A percentile compares a stretch with the other conserved stretches of the same genome.
These are phyloP conservation scores for Psittacula echo DNA, from an alignment of 2,797 vertebrate genomes.

Conservation along the genomic window DNA sequence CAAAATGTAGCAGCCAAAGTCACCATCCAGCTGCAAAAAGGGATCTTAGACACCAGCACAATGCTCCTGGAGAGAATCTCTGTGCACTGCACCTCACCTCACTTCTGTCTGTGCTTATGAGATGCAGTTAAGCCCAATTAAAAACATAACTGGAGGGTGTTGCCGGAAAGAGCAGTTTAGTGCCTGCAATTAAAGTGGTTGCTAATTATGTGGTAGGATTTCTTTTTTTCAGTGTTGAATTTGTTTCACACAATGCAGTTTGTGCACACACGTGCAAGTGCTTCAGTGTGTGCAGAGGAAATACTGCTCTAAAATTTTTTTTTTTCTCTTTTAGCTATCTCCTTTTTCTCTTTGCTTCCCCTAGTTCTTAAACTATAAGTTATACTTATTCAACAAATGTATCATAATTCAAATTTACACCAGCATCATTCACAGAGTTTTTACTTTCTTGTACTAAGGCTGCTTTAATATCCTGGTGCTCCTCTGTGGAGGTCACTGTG, in stretches of 20 bases:
- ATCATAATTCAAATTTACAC: background rate
- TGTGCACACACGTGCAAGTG: background rate
- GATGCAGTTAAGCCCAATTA: slow-evolving; percentile 18
- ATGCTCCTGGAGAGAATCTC: background rate
- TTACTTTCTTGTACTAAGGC: background rate
- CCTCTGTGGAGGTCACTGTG: slow-evolving; percentile 26
- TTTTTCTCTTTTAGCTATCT: background rate
- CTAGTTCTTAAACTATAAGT: background rate
- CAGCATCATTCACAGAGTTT: background rate
- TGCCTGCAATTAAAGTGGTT: slow-evolving; percentile 21
- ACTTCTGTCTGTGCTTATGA: fast-evolving
- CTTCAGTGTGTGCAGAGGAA: background rate
- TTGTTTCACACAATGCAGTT: slow-evolving; percentile 4
- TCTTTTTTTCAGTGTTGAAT: background rate
- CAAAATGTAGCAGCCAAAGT: background rate
- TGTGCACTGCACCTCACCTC: background rate
- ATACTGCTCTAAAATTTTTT: background rate
- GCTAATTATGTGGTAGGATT: slow-evolving; percentile 12
- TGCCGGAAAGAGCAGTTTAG: slow-evolving; percentile 26
- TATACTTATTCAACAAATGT: background rate
- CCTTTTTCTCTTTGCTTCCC: background rate
- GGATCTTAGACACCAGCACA: background rate
- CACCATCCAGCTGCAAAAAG: background rate
- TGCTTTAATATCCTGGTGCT: background rate
- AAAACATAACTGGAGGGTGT: background rate